Percentiles rank a stretch among this genome's conserved stretches.
Evolutionary conservation across 2,797 vertebrate species (phyloP).

Genomic region (Pseudochaenichthys georgianus): DNA sequence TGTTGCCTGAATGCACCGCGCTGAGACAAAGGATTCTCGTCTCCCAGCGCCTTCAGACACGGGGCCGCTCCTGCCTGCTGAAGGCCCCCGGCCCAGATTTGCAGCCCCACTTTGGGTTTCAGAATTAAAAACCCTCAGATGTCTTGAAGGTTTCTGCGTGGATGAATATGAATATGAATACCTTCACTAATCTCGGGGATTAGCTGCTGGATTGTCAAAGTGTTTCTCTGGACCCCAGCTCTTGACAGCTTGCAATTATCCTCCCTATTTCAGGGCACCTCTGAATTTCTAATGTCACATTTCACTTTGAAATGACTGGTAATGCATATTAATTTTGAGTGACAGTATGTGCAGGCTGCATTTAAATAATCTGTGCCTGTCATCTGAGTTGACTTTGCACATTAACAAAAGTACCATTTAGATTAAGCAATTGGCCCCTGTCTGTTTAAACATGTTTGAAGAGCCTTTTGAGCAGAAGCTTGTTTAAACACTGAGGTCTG

Average conservation of each 20-base stretch:
- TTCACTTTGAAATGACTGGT: slow-evolving; percentile 50
- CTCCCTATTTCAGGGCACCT: slow-evolving; percentile 39
- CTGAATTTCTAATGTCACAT: slow-evolving; percentile 33
- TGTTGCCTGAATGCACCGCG: slow-evolving; percentile 40
- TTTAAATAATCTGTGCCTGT: slow-evolving; percentile 33
- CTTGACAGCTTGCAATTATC: slow-evolving; percentile 31
- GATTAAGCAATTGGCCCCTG: slow-evolving; percentile 18
- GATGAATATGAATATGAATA: slow-evolving; percentile 69
- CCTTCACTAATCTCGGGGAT: slow-evolving; percentile 71
- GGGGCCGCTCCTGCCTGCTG: slow-evolving; percentile 3
- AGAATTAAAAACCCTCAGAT: slow-evolving; percentile 49
- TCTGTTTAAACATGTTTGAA: slow-evolving; percentile 3
- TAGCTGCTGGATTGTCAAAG: slow-evolving; percentile 59
- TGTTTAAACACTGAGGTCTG: neutral
- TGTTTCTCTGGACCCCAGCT: slow-evolving; percentile 38
- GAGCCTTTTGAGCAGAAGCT: neutral
- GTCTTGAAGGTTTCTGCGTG: slow-evolving; percentile 54
- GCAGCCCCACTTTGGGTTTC: slow-evolving; percentile 24
- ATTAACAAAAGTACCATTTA: slow-evolving; percentile 2
- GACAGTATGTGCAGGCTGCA: neutral
- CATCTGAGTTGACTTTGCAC: slow-evolving; percentile 32
- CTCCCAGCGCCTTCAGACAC: slow-evolving; percentile 32
- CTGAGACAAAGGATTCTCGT: slow-evolving; percentile 53
- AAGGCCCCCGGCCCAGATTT: slow-evolving; percentile 41
- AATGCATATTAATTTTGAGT: slow-evolving; percentile 37